phyloP scores from a whole-genome alignment of 2,113 vertebrate genomes.

The Dicentrarchus labrax region DNA sequence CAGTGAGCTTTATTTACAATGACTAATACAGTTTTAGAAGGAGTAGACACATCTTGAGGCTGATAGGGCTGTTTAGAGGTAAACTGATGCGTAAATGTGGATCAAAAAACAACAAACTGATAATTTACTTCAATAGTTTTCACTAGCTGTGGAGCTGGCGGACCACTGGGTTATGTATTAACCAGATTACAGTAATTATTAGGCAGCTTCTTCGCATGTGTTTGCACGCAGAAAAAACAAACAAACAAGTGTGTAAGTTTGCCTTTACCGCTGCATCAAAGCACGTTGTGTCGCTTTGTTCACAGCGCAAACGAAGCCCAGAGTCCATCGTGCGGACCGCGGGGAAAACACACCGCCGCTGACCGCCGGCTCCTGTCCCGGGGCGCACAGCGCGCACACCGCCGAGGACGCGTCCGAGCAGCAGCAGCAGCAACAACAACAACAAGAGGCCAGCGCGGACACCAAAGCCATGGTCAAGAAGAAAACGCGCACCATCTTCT shows the following conservation, averaged over 20 bases:
- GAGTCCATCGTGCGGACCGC: conserved; percentile 16
- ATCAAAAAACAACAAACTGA: no score
- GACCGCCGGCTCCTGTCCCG: conserved; percentile 51
- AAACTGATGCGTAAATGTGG: neutral
- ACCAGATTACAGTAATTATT: neutral
- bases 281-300: conserved; percentile 56
- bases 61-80: neutral
- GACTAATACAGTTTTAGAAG: neutral
- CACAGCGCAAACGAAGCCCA: conserved; percentile 72
- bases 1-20: neutral
- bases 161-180: neutral
- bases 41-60: neutral
- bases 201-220: neutral
- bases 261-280: conserved; percentile 25
- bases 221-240: neutral
- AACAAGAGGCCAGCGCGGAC: neutral
- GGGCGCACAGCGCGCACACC: conserved; percentile 62
- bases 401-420: conserved; percentile 53
- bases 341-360: conserved; percentile 44
- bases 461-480: conserved; percentile 82
- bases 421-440: neutral
- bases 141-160: no score
- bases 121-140: no score
- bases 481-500: conserved; percentile 91
- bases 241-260: neutral